phyloP scores from a whole-genome alignment of 2,888 invertebrate genomes.

The Eudemis profundana region DNA sequence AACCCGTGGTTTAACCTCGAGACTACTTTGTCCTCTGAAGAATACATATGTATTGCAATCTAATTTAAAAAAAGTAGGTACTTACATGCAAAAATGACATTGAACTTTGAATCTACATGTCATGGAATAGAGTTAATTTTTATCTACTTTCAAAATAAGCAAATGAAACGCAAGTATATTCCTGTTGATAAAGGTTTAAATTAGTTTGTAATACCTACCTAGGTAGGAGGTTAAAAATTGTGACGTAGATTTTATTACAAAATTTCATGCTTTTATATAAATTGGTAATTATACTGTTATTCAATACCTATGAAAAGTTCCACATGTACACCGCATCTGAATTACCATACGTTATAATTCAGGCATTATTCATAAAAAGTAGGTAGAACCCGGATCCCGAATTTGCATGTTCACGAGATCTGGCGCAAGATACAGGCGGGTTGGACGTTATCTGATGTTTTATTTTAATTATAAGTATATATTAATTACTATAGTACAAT shows the following conservation, averaged over 20 bases:
- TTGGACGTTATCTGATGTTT: neutral
- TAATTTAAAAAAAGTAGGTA: too few relatives aligned
- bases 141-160: neutral
- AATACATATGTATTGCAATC: too few relatives aligned
- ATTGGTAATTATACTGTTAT: conserved; percentile 28
- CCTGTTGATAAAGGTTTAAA: too few relatives aligned
- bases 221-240: neutral
- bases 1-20: too few relatives aligned
- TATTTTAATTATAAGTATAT: neutral
- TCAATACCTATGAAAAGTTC: conserved; percentile 27
- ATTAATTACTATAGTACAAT: too few relatives aligned
- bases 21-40: too few relatives aligned
- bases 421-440: conserved; percentile 30
- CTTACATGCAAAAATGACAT: too few relatives aligned
- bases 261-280: conserved; percentile 2
- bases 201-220: too few relatives aligned
- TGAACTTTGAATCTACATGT: too few relatives aligned
- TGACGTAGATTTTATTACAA: neutral
- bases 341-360: conserved; percentile 43
- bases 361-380: conserved; percentile 45
- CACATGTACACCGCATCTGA: conserved; percentile 31
- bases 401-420: conserved; percentile 40
- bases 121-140: too few relatives aligned
- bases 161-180: neutral
- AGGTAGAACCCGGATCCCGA: conserved; percentile 36